Conservation (phyloP, 2,797 vertebrate species). For the Myotis planiceps region DNA sequence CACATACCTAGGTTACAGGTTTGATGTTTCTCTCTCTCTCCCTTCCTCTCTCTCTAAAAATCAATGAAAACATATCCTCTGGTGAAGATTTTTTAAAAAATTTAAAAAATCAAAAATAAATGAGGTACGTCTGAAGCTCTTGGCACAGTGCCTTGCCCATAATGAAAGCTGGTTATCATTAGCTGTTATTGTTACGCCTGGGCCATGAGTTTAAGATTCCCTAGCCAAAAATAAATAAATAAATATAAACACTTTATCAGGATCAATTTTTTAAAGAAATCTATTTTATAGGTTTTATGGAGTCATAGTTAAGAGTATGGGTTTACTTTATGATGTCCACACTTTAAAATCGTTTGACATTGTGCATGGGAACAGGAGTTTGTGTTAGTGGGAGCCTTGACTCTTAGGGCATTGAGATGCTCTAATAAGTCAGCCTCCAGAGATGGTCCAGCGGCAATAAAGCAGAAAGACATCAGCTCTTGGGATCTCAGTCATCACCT, state of each 20-base stretch:
- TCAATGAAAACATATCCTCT: background rate
- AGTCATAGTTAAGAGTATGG: background rate
- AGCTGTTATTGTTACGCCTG: background rate
- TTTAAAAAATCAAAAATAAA: background rate
- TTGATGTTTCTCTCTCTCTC: background rate
- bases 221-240: background rate
- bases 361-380: background rate
- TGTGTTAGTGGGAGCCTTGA: background rate
- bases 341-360: background rate
- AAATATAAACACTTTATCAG: background rate
- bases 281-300: background rate
- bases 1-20: background rate
- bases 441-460: background rate
- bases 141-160: background rate
- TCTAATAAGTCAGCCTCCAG: background rate
- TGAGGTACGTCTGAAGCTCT: background rate
- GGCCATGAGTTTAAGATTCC: background rate
- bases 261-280: background rate
- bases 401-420: background rate
- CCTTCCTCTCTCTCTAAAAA: background rate
- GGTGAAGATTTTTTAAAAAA: background rate
- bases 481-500: background rate
- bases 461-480: background rate
- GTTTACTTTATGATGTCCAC: background rate
- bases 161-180: background rate